A percentile compares a stretch with the other conserved stretches of the same genome.
Evolutionary conservation across 2,797 vertebrate genomes (phyloP).

Genomic region (Esox lucius): DNA sequence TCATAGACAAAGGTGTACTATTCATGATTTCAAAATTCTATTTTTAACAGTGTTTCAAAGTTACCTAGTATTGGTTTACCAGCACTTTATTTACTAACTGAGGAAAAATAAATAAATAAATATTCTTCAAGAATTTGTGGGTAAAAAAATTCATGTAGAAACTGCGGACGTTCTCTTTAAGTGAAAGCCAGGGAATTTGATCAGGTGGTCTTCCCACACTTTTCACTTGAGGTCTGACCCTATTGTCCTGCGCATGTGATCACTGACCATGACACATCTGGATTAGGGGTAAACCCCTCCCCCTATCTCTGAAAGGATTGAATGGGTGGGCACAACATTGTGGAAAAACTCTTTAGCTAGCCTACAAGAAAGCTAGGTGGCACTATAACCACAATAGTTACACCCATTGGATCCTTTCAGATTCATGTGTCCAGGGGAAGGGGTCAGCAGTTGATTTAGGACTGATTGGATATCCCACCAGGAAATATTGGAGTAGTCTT

Average conservation of each 20-base stretch:
- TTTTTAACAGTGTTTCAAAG: no score
- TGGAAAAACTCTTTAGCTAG: not conserved
- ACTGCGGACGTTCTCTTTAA: no score
- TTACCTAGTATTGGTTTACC: no score
- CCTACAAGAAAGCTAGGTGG: not conserved
- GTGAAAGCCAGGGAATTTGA: not conserved
- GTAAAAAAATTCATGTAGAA: no score
- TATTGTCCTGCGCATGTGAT: not conserved
- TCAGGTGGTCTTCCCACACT: not conserved
- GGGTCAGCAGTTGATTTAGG: not conserved
- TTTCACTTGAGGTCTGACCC: not conserved
- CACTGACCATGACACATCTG: not conserved
- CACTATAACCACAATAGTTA: not conserved
- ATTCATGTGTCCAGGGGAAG: not conserved
- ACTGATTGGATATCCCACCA: not conserved
- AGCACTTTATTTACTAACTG: no score
- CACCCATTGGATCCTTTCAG: not conserved
- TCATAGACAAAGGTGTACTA: no score
- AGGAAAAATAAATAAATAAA: no score
- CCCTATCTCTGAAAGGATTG: not conserved
- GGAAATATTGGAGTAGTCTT: not conserved
- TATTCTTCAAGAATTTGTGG: no score
- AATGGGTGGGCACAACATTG: not conserved
- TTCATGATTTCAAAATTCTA: no score
- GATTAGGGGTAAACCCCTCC: not conserved